A percentile compares a stretch with the other conserved stretches of the same genome.
Conservation (phyloP, 2,113 vertebrate genomes). For the Chauna torquata region DNA sequence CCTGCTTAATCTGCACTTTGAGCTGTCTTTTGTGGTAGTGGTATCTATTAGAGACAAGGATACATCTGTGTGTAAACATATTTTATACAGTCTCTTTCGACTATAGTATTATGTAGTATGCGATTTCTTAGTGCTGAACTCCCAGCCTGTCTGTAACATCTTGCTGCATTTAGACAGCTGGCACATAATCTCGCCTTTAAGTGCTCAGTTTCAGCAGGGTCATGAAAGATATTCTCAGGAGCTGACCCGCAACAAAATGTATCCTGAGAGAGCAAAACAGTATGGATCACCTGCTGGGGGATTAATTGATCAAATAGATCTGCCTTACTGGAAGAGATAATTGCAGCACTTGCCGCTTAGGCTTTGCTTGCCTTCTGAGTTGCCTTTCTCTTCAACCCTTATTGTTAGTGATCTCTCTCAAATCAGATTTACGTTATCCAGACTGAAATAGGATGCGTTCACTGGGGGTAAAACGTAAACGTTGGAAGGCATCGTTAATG, state of each 20-base stretch:
- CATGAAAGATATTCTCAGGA: not conserved
- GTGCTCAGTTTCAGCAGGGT: not conserved
- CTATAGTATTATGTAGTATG: no score
- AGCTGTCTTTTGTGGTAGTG: not conserved
- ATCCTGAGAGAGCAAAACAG: not conserved
- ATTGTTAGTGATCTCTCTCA: not conserved
- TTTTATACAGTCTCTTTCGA: not conserved
- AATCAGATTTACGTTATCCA: not conserved
- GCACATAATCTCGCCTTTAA: not conserved
- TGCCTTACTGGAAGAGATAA: not conserved
- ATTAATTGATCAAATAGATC: not conserved
- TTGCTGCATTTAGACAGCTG: not conserved
- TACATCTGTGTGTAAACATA: not conserved
- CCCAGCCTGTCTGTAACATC: not conserved
- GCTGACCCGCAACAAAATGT: not conserved
- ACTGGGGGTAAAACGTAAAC: not conserved
- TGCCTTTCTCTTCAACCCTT: not conserved
- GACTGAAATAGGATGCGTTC: not conserved
- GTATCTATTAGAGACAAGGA: not conserved
- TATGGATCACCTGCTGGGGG: not conserved
- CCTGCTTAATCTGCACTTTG: not conserved
- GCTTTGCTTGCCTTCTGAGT: not conserved
- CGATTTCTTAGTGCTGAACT: not conserved
- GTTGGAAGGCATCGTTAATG: not conserved
- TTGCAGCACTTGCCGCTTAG: not conserved